Conservation (phyloP, 2,888 invertebrate genomes). For the Eueremaeus valkanovi region DNA sequence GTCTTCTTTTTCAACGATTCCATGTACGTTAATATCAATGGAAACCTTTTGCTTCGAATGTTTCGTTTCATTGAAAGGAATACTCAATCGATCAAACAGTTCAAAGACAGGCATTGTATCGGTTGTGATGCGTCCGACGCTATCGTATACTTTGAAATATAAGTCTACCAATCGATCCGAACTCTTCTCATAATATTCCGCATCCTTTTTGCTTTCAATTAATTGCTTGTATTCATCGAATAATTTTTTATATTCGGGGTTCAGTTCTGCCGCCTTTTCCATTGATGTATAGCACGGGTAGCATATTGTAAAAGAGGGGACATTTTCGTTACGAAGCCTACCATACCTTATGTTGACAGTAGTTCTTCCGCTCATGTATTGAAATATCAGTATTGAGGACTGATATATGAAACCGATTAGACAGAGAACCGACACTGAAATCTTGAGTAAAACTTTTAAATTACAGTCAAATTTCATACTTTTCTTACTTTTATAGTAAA, state of each 20-base stretch:
- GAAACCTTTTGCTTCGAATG: no score
- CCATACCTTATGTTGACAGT: not conserved
- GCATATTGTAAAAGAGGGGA: not conserved
- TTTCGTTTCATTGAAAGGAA: not conserved
- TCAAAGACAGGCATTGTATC: not conserved
- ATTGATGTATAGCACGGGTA: not conserved
- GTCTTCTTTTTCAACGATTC: not conserved
- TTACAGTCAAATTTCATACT: no score
- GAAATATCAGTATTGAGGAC: not conserved
- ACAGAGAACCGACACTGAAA: not conserved
- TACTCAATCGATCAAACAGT: not conserved
- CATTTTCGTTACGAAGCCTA: not conserved
- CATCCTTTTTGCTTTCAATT: not conserved
- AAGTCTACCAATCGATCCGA: not conserved
- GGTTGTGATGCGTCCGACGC: not conserved
- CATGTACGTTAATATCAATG: not conserved
- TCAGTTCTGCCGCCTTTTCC: not conserved
- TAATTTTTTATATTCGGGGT: not conserved
- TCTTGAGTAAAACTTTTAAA: no score
- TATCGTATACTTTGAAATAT: no score
- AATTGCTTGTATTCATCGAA: not conserved
- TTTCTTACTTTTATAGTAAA: no score
- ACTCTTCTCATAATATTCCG: not conserved
- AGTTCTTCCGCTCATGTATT: not conserved
- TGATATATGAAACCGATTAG: not conserved